Evolutionary conservation across 1,140 invertebrate genomes (phyloP).

Genomic region (Diuraphis noxia): DNA sequence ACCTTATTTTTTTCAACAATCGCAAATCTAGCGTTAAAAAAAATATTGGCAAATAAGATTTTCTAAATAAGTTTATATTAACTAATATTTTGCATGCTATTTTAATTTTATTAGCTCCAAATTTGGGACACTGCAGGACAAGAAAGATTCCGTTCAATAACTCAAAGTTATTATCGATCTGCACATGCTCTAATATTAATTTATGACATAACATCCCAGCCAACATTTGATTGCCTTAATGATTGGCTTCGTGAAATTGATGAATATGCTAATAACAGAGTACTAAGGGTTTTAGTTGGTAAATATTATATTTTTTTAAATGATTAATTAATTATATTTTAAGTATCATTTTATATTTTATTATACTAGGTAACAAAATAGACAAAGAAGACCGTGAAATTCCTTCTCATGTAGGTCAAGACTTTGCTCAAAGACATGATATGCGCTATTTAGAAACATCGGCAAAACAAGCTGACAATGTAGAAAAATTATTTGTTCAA

Average conservation of each 20-base stretch:
- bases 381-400: conserved; percentile 94
- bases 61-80: background rate
- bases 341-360: background rate
- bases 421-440: conserved; percentile 91
- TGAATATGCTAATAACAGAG: conserved; percentile 93
- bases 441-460: conserved; percentile 99
- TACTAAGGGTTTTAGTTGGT: conserved; percentile 90
- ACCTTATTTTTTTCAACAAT: background rate
- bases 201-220: conserved; percentile 96
- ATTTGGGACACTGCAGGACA: conserved; percentile 99
- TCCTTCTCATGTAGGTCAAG: conserved; percentile 89
- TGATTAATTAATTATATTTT: background rate
- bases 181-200: conserved; percentile 96
- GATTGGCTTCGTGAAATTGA: conserved; percentile 96
- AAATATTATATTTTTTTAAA: conserved; percentile 59
- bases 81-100: background rate
- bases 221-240: conserved; percentile 93
- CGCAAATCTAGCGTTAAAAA: background rate
- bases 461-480: conserved; percentile 96
- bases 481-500: conserved; percentile 94
- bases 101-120: conserved; percentile 75
- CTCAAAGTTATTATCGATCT: conserved; percentile 96
- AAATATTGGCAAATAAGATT: background rate
- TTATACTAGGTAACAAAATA: conserved; percentile 83
- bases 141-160: conserved; percentile 95